Evolutionary conservation across 1,140 invertebrate species (phyloP).

Genomic region (Drosophila bipectinata): DNA sequence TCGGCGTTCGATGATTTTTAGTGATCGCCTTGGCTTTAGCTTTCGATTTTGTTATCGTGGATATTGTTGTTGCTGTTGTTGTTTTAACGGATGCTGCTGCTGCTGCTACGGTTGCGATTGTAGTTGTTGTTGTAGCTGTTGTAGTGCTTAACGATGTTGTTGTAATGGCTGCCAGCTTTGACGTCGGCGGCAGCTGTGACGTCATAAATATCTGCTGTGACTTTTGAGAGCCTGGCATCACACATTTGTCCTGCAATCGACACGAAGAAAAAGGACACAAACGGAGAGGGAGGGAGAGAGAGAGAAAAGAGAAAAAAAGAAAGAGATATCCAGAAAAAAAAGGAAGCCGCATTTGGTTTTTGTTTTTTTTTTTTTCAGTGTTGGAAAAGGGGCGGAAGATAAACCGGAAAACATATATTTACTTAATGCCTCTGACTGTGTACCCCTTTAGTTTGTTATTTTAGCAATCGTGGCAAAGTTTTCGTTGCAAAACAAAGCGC

Average conservation of each 20-base stretch:
- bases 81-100: constrained; percentile 11
- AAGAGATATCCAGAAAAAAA: constrained; percentile 8
- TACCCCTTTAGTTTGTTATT: constrained; percentile 33
- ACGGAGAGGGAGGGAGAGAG: background rate
- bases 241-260: constrained; percentile 82
- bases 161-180: constrained; percentile 28
- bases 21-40: constrained; percentile 29
- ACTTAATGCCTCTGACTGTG: constrained; percentile 17
- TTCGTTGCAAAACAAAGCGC: constrained; percentile 68
- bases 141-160: constrained; percentile 24
- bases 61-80: constrained; percentile 13
- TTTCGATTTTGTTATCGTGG: constrained; percentile 30
- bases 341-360: constrained; percentile 10
- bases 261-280: constrained; percentile 15
- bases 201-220: constrained; percentile 79
- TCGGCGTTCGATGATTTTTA: constrained; percentile 38
- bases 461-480: constrained; percentile 49
- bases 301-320: constrained; percentile 6
- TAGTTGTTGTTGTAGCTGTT: constrained; percentile 15
- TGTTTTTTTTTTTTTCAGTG: background rate
- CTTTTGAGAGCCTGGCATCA: constrained; percentile 74
- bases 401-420: constrained; percentile 26
- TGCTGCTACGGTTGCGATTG: constrained; percentile 10
- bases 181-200: constrained; percentile 49
- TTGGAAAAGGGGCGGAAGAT: constrained; percentile 20